Conservation (phyloP, 2,797 vertebrate genomes). For the Acanthiza pusilla region DNA sequence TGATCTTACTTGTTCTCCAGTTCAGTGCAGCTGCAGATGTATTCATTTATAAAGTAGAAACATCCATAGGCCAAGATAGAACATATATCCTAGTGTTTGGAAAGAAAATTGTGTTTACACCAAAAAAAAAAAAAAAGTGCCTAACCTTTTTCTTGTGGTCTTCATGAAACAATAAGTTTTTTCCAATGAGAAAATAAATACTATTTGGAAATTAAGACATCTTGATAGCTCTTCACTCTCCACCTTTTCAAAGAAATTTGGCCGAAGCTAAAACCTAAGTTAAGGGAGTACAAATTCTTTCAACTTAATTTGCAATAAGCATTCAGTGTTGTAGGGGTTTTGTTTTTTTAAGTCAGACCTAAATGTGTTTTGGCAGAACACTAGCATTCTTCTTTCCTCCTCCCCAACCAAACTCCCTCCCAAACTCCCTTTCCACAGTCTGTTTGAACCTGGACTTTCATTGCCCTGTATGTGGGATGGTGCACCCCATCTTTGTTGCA, state of each 20-base stretch:
- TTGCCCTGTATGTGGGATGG: not conserved
- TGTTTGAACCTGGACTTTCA: not conserved
- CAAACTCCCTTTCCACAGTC: not conserved
- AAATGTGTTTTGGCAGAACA: not conserved
- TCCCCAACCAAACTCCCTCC: not conserved
- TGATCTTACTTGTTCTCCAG: not conserved
- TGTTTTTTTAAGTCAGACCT: not conserved
- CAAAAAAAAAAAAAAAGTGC: not conserved
- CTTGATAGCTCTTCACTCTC: not conserved
- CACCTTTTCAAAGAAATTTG: not conserved
- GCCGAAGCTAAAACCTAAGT: not conserved
- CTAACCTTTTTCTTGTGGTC: not conserved
- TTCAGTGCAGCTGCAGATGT: not conserved
- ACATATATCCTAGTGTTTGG: not conserved
- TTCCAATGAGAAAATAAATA: not conserved
- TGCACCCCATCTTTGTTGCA: accelerated
- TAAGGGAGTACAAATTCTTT: not conserved
- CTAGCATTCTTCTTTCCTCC: not conserved
- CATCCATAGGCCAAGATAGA: not conserved
- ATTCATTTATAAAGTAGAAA: not conserved
- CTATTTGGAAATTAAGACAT: not conserved
- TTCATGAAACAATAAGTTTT: not conserved
- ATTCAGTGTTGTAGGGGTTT: not conserved
- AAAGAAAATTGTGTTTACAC: not conserved
- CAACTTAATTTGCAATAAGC: not conserved